Conservation (phyloP, 37 sponge, comb jelly and placozoan genomes). For the Beroe forskalii region DNA sequence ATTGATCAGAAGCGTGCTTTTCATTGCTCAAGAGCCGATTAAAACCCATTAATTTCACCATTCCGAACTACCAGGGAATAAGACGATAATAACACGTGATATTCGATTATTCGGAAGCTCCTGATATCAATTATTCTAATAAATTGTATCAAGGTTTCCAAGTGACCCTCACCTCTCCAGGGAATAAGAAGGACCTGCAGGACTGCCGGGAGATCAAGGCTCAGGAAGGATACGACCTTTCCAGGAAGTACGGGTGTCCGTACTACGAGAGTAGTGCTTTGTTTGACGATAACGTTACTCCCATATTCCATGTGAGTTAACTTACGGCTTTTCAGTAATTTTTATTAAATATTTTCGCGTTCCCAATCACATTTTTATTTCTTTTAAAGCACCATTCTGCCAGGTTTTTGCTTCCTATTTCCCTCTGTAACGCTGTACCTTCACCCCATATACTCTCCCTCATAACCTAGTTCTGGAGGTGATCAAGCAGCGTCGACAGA, state of each 20-base stretch:
- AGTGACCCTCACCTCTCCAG: too few species aligned
- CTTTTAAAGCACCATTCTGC: neutral
- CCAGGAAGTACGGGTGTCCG: neutral
- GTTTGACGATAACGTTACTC: neutral
- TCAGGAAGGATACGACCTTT: neutral
- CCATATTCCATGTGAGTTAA: constrained; percentile 10
- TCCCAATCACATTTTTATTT: neutral
- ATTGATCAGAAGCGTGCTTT: too few species aligned
- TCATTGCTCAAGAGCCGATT: too few species aligned
- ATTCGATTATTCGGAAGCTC: too few species aligned
- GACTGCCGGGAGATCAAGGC: neutral
- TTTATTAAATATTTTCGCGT: neutral
- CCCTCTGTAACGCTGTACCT: too few species aligned
- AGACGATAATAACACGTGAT: too few species aligned
- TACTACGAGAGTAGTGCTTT: constrained; percentile 27
- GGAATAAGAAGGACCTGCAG: constrained; percentile 25
- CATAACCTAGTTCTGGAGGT: neutral
- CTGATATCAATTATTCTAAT: too few species aligned
- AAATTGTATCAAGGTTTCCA: too few species aligned
- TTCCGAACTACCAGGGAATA: too few species aligned
- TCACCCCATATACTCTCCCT: too few species aligned
- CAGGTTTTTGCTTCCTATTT: too few species aligned
- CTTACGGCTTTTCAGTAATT: neutral
- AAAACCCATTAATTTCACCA: too few species aligned
- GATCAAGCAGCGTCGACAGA: neutral